Evolutionary conservation across 2,797 vertebrate genomes (phyloP), one percentile per base, ranked within the genome.

Genomic region (Agapornis canus): DNA sequence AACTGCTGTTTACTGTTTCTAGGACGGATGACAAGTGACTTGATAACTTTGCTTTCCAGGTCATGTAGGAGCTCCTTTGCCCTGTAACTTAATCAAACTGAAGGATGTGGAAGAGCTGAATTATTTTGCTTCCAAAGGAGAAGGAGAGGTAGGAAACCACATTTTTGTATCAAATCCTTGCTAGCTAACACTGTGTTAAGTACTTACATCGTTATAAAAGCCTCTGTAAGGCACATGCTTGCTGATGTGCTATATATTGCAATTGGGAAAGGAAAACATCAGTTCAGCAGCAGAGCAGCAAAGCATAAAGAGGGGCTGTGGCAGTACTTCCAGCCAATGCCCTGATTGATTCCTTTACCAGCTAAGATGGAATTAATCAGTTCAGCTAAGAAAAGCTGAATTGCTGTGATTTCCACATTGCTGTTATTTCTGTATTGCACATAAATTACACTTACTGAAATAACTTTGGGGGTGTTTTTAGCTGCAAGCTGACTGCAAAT

Each of bases 51-150:
- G 91, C 78, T 96, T 97, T 96, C 43, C 92, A 99, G 99, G 99
- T 96, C 99, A 99, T 3, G 99, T 99, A 9, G 99, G 99, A 45
- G 99, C 99, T 20, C 99, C 99, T 18, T 96, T 99, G 92, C 99
- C 99, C 29, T 99, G 99, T 95, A 99, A 99, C 96, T 98, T 99
- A 86, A 99, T 99, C 97, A 99, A 98, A 97, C 97, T 99, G 86
- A 98, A 99, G 56, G 99, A 99, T 92, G 99, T 99, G 63, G 98
- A 99, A 70, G 99, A 99, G 86, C 99, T 99, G 97, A 99, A 99
- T 98, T 99, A 99, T 93, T 99, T 99, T 97, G 98, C 99, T 95
- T 97, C 97, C 59, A 99, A 99, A 97, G 99, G 98, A 97, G 99
- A 99, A 95, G 99, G 99, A 96, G 99, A 99, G 99, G 99, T 99